These are phyloP conservation scores for Gallinago nigripennis DNA, from an alignment of 2,797 vertebrate species.

Conservation along the genomic window DNA sequence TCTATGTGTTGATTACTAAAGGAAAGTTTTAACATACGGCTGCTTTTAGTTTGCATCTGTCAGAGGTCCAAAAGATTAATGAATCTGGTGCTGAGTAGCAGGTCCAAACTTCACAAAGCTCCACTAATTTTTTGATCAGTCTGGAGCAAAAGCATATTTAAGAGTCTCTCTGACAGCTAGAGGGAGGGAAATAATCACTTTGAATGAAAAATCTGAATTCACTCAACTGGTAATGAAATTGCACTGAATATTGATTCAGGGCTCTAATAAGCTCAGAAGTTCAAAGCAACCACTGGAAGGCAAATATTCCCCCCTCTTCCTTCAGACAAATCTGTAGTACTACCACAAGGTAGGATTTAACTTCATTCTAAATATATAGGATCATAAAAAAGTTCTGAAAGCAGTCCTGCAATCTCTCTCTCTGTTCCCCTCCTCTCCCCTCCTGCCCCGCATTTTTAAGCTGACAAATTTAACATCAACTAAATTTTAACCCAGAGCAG, in stretches of 20 bases:
- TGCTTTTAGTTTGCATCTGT: slow-evolving; percentile 61
- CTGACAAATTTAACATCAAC: slow-evolving; percentile 53
- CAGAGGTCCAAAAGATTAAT: slow-evolving; percentile 64
- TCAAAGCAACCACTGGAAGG: slow-evolving; percentile 73
- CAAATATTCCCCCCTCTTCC: slow-evolving; percentile 40
- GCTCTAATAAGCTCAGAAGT: slow-evolving; percentile 75
- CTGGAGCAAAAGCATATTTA: slow-evolving; percentile 62
- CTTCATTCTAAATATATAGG: slow-evolving; percentile 58
- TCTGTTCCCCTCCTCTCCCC: not conserved
- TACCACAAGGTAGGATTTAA: slow-evolving; percentile 53
- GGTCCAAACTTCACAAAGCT: slow-evolving; percentile 67
- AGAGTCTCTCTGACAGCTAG: slow-evolving; percentile 65
- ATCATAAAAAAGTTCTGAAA: slow-evolving; percentile 68
- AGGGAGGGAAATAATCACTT: slow-evolving; percentile 76
- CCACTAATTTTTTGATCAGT: slow-evolving; percentile 71
- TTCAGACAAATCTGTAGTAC: slow-evolving; percentile 47
- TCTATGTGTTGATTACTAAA: slow-evolving; percentile 18
- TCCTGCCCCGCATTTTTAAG: not conserved
- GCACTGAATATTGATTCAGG: slow-evolving; percentile 73
- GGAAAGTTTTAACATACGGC: slow-evolving; percentile 39
- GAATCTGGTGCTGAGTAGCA: slow-evolving; percentile 51
- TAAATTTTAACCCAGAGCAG: slow-evolving; percentile 50
- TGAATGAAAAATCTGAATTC: slow-evolving; percentile 66
- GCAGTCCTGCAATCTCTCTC: not conserved
- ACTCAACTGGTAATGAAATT: slow-evolving; percentile 66